A percentile compares a stretch with the other conserved stretches of the same genome.
Evolutionary conservation across 92 coral and sea anemone genomes (phyloP).

Genomic region (Muricea muricata): DNA sequence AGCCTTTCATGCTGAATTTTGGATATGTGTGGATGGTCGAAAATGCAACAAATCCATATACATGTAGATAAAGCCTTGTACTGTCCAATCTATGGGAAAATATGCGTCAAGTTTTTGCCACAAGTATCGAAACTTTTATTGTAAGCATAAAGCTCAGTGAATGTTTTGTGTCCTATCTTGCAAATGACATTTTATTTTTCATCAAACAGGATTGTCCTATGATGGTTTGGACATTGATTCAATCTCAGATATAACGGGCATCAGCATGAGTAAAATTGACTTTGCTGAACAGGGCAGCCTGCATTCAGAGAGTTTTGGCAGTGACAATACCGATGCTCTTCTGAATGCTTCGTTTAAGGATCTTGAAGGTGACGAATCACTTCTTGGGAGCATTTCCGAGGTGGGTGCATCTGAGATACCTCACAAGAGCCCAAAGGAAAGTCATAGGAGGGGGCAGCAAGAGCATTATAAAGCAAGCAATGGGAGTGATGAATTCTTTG

Average conservation of each 20-base stretch:
- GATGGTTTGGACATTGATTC: constrained; percentile 36
- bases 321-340: constrained; percentile 94
- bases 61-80: too few relatives aligned
- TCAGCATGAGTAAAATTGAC: background rate
- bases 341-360: constrained; percentile 89
- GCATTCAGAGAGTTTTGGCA: constrained; percentile 76
- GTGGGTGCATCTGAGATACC: background rate
- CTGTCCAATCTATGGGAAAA: too few relatives aligned
- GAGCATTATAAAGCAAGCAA: background rate
- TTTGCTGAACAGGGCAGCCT: constrained; percentile 5
- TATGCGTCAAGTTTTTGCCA: too few relatives aligned
- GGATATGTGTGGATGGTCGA: too few relatives aligned
- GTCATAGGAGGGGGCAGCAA: background rate
- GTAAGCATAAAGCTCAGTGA: too few relatives aligned
- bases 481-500: background rate
- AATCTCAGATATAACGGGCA: constrained; percentile 32
- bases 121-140: too few relatives aligned
- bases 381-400: constrained; percentile 27
- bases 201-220: background rate
- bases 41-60: too few relatives aligned
- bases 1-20: too few relatives aligned
- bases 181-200: too few relatives aligned
- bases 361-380: constrained; percentile 78
- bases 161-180: too few relatives aligned
- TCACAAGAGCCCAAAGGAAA: constrained; percentile 62